Evolutionary conservation across 2,888 invertebrate genomes (phyloP), one percentile per base, ranked within the genome.

Genomic region (Macrophya alboannulata): DNA sequence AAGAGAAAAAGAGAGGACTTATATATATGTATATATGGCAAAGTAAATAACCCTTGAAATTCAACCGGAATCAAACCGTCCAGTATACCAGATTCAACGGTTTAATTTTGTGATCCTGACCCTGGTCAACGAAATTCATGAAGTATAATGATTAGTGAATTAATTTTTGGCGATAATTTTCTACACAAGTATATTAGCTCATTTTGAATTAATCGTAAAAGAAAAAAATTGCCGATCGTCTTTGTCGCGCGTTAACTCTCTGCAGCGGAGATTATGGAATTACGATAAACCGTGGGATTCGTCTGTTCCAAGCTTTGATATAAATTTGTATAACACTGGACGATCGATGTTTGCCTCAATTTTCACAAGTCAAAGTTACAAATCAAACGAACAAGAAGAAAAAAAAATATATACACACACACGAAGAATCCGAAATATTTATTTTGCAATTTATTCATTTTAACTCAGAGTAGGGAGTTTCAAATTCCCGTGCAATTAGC

Each of bases 401-500:
- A 31, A 31, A 2, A 31, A 31, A 31, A 31, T 31, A 31, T 3
- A 31, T 3, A 31, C 31, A 31, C 31, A 31, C 31, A 31, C 31
- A 12, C 48, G 48, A 25, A 25, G 4, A 4, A 59, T 3, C 0
- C 12, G 12, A 62, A 25, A 62, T 25, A 62, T 62, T 62, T 62
- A 25, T 62, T 62, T 25, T 25, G 10, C 25, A 62, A 62, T 62
- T 25, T 62, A 62, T 62, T 62, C 25, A 25, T 62, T 9, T 25
- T 55, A 31, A 62, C 10, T 25, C 25, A 62, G 62, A 68, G 4
- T 12, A 68, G 1, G 68, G 68, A 68, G 68, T 37, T 68, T 68
- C 68, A 17, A 37, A 37, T 68, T 68, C 68, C 37, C 68, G 37
- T 68, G 68, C 68, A 37, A 68, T 68, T 68, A 68, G 37, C 68